phyloP scores from a whole-genome alignment of 2,888 invertebrate species.

The Philopedon plagiatum region DNA sequence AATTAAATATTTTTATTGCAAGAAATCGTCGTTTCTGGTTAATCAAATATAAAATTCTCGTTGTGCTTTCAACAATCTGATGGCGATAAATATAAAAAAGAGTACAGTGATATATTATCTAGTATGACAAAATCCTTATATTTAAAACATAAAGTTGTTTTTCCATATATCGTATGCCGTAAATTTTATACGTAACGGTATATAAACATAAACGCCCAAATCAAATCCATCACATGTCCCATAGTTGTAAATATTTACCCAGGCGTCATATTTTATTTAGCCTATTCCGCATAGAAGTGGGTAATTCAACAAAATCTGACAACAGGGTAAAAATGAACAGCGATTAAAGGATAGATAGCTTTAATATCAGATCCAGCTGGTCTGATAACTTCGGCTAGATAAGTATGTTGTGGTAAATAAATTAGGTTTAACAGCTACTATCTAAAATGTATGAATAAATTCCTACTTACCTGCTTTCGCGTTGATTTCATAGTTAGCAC shows the following conservation, averaged over 20 bases:
- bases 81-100: no score
- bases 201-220: neutral
- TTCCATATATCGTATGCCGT: no score
- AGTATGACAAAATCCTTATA: no score
- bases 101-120: no score
- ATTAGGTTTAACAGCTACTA: slow-evolving; percentile 28
- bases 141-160: no score
- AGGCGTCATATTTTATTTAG: slow-evolving; percentile 14
- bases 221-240: neutral
- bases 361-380: slow-evolving; percentile 45
- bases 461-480: neutral
- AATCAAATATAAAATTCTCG: no score
- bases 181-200: no score
- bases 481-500: neutral
- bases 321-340: slow-evolving; percentile 15
- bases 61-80: no score
- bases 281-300: neutral
- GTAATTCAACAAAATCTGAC: slow-evolving; percentile 1
- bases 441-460: slow-evolving; percentile 3
- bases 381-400: slow-evolving; percentile 35
- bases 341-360: slow-evolving; percentile 33
- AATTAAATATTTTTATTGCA: no score
- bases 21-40: no score
- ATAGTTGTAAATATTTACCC: slow-evolving; percentile 23
- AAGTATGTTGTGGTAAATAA: slow-evolving; percentile 37